Evolutionary conservation across 2,113 vertebrate genomes (phyloP).

Genomic region (crab-eating macaque (Macaca fascicularis)): DNA sequence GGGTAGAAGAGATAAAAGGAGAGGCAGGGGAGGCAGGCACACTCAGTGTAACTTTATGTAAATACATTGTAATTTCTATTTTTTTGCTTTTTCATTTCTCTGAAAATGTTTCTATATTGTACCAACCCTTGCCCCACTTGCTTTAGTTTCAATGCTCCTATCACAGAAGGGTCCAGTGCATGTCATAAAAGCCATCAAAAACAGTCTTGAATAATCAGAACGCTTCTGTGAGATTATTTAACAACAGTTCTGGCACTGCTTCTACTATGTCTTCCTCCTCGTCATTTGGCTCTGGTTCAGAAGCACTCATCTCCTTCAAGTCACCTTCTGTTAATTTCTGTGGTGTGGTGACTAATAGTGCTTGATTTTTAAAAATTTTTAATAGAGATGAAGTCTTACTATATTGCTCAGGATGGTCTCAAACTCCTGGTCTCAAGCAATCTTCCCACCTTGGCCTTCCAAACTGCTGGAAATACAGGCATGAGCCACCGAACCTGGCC

Average conservation of each 20-base stretch:
- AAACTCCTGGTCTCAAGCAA: too few species aligned
- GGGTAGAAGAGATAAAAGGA: neutral
- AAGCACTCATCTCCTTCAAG: neutral
- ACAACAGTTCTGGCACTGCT: too few species aligned
- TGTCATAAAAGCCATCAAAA: neutral
- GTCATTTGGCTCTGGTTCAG: neutral
- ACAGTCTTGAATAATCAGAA: neutral
- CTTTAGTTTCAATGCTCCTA: neutral
- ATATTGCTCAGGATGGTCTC: too few species aligned
- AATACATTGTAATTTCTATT: neutral
- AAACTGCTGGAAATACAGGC: too few species aligned
- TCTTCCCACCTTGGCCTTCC: too few species aligned
- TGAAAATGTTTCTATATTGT: neutral
- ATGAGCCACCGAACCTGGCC: too few species aligned
- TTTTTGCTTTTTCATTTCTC: neutral
- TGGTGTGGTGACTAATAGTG: neutral
- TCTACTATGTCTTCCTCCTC: too few species aligned
- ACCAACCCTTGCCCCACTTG: neutral
- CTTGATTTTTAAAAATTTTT: neutral
- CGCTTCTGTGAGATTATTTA: neutral
- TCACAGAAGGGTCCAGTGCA: neutral
- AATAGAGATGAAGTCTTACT: too few species aligned
- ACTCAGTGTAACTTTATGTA: neutral
- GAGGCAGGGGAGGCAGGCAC: neutral
- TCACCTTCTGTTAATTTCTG: neutral